Evolutionary conservation across 1,140 invertebrate species (phyloP).

Genomic region (Drosophila mauritiana): DNA sequence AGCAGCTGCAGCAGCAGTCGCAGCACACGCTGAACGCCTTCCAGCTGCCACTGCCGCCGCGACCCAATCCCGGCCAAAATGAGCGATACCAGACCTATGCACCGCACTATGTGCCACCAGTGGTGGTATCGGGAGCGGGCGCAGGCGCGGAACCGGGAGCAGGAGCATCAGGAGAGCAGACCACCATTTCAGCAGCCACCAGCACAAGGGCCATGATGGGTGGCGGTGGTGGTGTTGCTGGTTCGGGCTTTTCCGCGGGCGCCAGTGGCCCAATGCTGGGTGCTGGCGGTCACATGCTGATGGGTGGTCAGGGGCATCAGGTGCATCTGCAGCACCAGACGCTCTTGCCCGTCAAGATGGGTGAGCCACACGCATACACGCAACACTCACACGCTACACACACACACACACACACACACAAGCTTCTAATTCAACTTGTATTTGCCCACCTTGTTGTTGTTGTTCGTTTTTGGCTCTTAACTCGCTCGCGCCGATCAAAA

Average conservation of each 20-base stretch:
- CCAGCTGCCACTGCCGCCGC: constrained; percentile 59
- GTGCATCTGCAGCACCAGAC: constrained; percentile 73
- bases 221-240: constrained; percentile 4
- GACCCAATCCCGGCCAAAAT: constrained; percentile 37
- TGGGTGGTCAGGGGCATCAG: constrained; percentile 63
- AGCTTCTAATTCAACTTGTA: constrained; percentile 36
- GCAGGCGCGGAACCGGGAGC: background rate
- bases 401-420: constrained; percentile 16
- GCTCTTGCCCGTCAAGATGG: constrained; percentile 76
- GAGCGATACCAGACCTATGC: constrained; percentile 71
- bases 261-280: constrained; percentile 21
- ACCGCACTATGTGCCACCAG: constrained; percentile 60
- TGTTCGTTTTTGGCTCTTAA: constrained; percentile 60
- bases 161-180: constrained; percentile 21
- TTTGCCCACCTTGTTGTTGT: constrained; percentile 40
- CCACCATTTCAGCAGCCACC: constrained; percentile 31
- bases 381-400: constrained; percentile 11
- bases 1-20: constrained; percentile 51
- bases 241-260: constrained; percentile 15
- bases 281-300: constrained; percentile 38
- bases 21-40: constrained; percentile 58
- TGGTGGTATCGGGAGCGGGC: constrained; percentile 10
- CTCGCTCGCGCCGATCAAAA: constrained; percentile 37
- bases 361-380: constrained; percentile 68
- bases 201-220: constrained; percentile 21